phyloP scores from a whole-genome alignment of 2,113 vertebrate genomes.

The Craseonycteris thonglongyai region DNA sequence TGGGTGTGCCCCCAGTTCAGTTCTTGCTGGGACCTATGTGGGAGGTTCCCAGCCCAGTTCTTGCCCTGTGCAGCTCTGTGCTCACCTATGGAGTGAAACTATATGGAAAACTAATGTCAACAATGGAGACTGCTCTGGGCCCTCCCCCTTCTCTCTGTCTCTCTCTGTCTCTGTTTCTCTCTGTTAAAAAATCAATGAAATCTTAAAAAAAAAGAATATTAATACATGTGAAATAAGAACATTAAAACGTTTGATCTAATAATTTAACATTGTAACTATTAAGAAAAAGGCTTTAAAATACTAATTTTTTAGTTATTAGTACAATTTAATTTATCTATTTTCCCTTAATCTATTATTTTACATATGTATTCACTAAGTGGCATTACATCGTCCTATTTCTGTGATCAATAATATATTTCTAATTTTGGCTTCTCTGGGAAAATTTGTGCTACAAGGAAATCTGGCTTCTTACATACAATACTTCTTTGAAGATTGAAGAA shows the following conservation, averaged over 20 bases:
- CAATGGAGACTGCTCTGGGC: too few species aligned
- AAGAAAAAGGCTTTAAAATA: not conserved
- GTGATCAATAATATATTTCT: not conserved
- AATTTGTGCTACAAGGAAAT: not conserved
- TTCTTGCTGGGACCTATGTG: too few species aligned
- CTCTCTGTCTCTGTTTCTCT: too few species aligned
- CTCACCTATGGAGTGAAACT: too few species aligned
- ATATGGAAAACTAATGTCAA: too few species aligned
- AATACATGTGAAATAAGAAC: not conserved
- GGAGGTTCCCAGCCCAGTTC: too few species aligned
- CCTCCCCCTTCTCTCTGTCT: too few species aligned
- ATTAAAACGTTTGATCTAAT: not conserved
- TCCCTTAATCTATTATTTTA: not conserved
- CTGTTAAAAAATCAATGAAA: too few species aligned
- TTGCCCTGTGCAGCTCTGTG: too few species aligned
- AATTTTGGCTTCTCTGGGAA: not conserved
- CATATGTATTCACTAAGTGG: not conserved
- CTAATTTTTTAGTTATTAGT: not conserved
- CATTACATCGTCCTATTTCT: not conserved
- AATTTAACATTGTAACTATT: not conserved
- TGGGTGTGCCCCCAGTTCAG: too few species aligned
- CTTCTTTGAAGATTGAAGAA: conserved; percentile 13
- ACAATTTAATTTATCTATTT: not conserved
- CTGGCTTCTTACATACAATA: not conserved
- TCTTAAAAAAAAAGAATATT: not conserved